Conservation (phyloP, 2,113 vertebrate genomes). For the Ardeotis arabs region DNA sequence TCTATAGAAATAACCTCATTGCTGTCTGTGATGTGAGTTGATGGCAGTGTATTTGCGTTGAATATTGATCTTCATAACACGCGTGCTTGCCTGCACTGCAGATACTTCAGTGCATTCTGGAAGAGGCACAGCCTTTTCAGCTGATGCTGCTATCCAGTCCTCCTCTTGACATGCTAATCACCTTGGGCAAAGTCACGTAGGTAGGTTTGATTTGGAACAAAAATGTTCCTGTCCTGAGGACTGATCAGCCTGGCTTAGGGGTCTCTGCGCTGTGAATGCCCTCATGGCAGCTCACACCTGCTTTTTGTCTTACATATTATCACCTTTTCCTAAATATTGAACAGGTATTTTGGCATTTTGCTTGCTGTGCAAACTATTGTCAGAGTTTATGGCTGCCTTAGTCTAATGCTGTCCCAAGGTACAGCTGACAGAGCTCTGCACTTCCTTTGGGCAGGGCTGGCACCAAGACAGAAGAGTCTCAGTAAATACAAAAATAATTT, state of each 20-base stretch:
- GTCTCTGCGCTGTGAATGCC: background rate
- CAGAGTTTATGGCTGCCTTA: background rate
- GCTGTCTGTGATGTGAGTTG: background rate
- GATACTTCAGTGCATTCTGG: background rate
- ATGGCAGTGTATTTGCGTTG: background rate
- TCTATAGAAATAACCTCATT: background rate
- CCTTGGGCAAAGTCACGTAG: background rate
- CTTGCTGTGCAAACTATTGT: background rate
- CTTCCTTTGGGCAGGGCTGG: background rate
- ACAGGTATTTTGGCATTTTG: background rate
- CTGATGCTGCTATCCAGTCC: background rate
- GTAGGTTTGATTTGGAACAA: background rate
- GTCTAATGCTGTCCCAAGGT: background rate
- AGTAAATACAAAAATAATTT: slow-evolving; percentile 65
- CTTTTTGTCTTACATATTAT: background rate
- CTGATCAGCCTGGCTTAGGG: too few relatives aligned
- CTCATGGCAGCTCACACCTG: background rate
- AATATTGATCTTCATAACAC: background rate
- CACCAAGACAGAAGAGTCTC: background rate
- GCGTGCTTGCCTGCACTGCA: background rate
- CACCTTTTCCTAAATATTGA: background rate
- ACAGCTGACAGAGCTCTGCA: background rate
- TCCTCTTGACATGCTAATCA: background rate
- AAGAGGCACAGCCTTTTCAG: background rate
- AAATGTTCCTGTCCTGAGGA: background rate